Evolutionary conservation across 2,797 vertebrate genomes (phyloP).

Genomic region (Semotilus atromaculatus): DNA sequence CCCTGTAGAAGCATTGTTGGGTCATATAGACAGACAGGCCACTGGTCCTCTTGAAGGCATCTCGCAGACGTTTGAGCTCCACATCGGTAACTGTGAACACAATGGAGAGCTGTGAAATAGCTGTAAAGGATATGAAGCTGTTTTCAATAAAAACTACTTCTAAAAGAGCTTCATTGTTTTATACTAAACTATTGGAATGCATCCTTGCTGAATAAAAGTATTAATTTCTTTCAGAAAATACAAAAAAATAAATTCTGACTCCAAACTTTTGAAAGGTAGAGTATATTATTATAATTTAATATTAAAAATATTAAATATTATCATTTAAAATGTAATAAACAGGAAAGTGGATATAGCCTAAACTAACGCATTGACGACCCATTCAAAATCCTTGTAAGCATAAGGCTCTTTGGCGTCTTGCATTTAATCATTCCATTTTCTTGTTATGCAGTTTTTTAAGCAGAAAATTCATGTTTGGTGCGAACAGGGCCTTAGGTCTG

Average conservation of each 20-base stretch:
- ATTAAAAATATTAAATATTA: background rate
- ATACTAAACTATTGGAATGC: background rate
- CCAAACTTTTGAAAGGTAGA: background rate
- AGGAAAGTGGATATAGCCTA: background rate
- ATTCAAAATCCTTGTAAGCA: background rate
- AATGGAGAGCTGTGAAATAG: background rate
- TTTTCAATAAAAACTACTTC: background rate
- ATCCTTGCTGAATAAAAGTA: background rate
- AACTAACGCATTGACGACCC: background rate
- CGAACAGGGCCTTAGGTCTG: background rate
- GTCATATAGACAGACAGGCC: conserved; percentile 96
- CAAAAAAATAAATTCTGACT: background rate
- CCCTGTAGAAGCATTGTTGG: conserved; percentile 96
- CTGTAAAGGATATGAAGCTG: background rate
- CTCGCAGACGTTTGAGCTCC: conserved; percentile 95
- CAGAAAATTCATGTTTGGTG: background rate
- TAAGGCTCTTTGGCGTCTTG: background rate
- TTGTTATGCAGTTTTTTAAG: background rate
- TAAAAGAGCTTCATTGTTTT: background rate
- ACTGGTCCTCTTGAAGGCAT: conserved; percentile 99
- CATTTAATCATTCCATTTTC: background rate
- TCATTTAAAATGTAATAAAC: background rate
- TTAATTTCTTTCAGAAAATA: background rate
- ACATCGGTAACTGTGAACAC: conserved; percentile 90
- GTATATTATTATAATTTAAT: background rate